phyloP scores from a whole-genome alignment of 2,888 invertebrate species.

The Scaptomyza polygonia region DNA sequence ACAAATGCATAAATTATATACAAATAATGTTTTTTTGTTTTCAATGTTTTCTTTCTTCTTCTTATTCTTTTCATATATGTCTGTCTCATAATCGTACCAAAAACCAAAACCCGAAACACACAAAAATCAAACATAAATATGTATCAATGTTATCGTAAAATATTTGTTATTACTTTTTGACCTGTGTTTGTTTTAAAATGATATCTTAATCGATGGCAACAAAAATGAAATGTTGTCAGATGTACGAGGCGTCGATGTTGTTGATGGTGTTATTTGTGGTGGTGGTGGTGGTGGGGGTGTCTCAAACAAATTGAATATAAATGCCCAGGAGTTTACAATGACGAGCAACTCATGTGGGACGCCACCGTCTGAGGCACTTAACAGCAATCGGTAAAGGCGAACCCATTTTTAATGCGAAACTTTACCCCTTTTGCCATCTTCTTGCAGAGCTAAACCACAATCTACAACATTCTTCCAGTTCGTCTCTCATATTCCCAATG shows the following conservation, averaged over 20 bases:
- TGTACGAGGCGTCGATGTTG: slow-evolving; percentile 64
- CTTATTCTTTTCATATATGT: slow-evolving; percentile 64
- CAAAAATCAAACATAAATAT: slow-evolving; percentile 19
- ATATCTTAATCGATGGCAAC: slow-evolving; percentile 12
- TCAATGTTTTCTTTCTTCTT: slow-evolving; percentile 47
- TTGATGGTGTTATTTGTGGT: slow-evolving; percentile 16
- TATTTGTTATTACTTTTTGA: slow-evolving; percentile 21
- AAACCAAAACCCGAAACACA: slow-evolving; percentile 9
- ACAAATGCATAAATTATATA: slow-evolving; percentile 13
- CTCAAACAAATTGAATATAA: slow-evolving; percentile 91
- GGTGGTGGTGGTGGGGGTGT: slow-evolving; percentile 85
- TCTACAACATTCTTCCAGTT: slow-evolving; percentile 85
- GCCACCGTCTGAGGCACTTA: slow-evolving; percentile 72
- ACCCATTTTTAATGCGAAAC: slow-evolving; percentile 66
- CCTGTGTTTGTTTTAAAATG: slow-evolving; percentile 34
- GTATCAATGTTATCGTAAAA: slow-evolving; percentile 27
- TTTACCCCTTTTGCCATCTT: slow-evolving; percentile 73
- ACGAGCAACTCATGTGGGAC: slow-evolving; percentile 71
- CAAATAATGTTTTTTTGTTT: slow-evolving; percentile 47
- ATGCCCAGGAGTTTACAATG: slow-evolving; percentile 96
- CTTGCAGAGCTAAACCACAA: slow-evolving; percentile 85
- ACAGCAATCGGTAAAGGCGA: slow-evolving; percentile 81
- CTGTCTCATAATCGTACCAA: slow-evolving; percentile 35
- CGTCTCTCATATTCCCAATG: slow-evolving; percentile 82
- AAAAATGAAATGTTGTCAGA: slow-evolving; percentile 56